Percentiles rank a stretch among this genome's conserved stretches.
Conservation (phyloP, 2,888 invertebrate species). For the Agrotis clavis region DNA sequence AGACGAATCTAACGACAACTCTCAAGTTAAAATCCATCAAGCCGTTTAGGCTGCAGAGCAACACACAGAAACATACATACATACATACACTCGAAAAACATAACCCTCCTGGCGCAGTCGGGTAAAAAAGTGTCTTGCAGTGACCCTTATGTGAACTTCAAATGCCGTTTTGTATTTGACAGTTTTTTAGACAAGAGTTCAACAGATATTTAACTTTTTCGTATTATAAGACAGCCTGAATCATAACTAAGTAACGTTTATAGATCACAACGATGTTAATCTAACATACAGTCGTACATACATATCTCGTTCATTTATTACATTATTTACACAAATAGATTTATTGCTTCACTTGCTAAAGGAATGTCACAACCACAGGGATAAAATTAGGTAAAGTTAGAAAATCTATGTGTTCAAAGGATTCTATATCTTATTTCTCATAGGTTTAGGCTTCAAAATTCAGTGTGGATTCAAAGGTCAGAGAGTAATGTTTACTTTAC, state of each 20-base stretch:
- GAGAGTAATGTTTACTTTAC: constrained; percentile 26
- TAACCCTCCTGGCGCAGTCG: too few relatives aligned
- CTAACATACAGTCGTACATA: constrained; percentile 32
- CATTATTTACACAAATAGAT: constrained; percentile 58
- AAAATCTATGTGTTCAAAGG: constrained; percentile 49
- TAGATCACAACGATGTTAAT: background rate
- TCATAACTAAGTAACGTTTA: background rate
- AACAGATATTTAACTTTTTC: too few relatives aligned
- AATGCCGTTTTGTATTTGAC: too few relatives aligned
- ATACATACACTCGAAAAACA: too few relatives aligned
- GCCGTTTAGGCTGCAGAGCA: too few relatives aligned
- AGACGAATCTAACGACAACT: too few relatives aligned
- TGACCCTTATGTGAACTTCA: too few relatives aligned
- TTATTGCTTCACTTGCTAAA: constrained; percentile 65
- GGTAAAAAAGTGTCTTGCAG: too few relatives aligned
- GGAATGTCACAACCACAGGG: constrained; percentile 77
- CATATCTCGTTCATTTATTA: constrained; percentile 24
- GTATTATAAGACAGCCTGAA: background rate
- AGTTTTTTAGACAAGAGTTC: too few relatives aligned
- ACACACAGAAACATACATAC: too few relatives aligned
- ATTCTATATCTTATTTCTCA: constrained; percentile 36
- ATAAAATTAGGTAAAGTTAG: constrained; percentile 61
- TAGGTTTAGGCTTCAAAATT: constrained; percentile 8
- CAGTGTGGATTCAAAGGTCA: constrained; percentile 7
- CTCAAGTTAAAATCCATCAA: too few relatives aligned